Base-by-base conservation (phyloP, 1,140 invertebrate species). In the Drosophila miranda region DNA sequence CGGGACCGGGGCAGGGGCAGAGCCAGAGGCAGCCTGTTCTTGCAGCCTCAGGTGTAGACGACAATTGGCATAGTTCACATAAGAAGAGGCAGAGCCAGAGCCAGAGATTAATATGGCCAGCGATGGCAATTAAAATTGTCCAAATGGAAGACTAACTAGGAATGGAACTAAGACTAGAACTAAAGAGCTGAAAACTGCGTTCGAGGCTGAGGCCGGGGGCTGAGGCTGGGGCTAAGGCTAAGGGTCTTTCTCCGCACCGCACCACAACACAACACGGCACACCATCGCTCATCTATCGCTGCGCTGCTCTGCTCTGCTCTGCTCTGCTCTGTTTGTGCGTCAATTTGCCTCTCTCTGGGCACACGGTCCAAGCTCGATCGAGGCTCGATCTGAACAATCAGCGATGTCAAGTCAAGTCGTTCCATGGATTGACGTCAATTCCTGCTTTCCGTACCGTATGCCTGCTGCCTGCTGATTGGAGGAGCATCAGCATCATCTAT, bases 361-460 rank as follows among this genome's bases (percentile, higher is more conserved):
- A 81, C 72, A 79, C 76, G 77, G 68, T 56, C 30, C 2, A 3
- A 58, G 21, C 42, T 42, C 51, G 58, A 43, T 57, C 70, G 42
- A 55, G 54, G 34, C 34, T 38, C 34, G 34, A 38, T 38, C 62
- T 41, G 55, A 43, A 58, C 62, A 44, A 59, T 66, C 60, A 48
- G 43, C 75, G 74, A 67, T 86, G 78, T 79, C 81, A 70, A 70
- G 66, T 58, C 67, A 70, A 70, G 66, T 58, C 67, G 66, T 38
- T 53, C 64, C 72, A 55, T 23, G 78, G 78, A 90, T 90, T 90
- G 89, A 90, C 89, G 89, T 90, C 89, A 90, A 90, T 87, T 77
- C 76, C 77, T 59, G 43, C 19, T 50, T 42, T 13, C 3, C 34
- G 34, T 38, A 38, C 34, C 9, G 30, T 34, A 34, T 34, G 9